Evolutionary conservation across 2,888 invertebrate species (phyloP).

Genomic region (Patella pellucida): DNA sequence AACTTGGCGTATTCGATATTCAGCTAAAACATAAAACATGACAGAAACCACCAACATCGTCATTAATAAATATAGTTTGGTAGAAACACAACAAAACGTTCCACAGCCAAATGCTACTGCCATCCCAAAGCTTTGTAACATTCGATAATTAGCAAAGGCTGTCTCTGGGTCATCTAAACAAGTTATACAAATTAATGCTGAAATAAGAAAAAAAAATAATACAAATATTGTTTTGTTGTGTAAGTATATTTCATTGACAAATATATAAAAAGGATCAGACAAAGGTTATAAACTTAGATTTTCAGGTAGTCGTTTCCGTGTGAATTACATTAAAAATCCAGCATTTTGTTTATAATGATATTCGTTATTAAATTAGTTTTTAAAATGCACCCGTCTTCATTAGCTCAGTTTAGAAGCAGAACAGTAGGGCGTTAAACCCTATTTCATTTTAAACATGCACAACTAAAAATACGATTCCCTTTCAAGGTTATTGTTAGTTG

Average conservation of each 20-base stretch:
- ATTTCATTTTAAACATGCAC: no score
- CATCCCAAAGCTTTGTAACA: slow-evolving; percentile 68
- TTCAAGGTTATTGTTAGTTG: no score
- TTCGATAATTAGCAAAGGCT: slow-evolving; percentile 68
- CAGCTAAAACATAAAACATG: slow-evolving; percentile 67
- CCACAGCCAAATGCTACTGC: slow-evolving; percentile 63
- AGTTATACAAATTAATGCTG: slow-evolving; percentile 67
- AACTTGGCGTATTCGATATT: slow-evolving; percentile 62
- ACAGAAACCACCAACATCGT: slow-evolving; percentile 64
- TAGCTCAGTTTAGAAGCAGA: no score
- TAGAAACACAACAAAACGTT: slow-evolving; percentile 61
- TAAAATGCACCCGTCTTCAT: no score
- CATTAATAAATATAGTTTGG: slow-evolving; percentile 65
- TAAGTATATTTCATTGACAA: background rate
- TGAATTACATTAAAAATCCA: background rate
- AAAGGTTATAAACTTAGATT: no score
- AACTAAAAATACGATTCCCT: no score
- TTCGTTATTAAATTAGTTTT: no score
- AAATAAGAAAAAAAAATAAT: slow-evolving; percentile 21
- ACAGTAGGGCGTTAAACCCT: no score
- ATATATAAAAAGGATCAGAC: background rate
- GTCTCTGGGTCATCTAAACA: slow-evolving; percentile 67
- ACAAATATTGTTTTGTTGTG: background rate
- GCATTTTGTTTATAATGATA: background rate
- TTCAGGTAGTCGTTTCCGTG: no score